Base-by-base conservation (phyloP, 2,888 invertebrate genomes). In the Drepana falcataria region DNA sequence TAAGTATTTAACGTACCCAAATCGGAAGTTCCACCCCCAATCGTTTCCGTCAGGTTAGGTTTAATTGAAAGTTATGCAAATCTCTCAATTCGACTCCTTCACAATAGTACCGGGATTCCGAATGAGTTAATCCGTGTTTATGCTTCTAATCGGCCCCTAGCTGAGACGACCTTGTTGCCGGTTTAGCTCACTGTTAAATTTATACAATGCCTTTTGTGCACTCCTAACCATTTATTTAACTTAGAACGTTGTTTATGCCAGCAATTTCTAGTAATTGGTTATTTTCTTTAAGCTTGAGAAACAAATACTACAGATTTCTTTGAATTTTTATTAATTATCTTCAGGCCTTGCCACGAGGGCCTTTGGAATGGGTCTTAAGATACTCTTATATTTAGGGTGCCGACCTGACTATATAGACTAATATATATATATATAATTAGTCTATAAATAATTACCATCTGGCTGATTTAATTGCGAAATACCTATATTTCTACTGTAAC, bases 1-100 rank as follows among this genome's bases (percentile, higher is more conserved):
- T 54, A 55, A 51, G 58, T 58, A 70, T 65, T 60, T 64, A 66
- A 71, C 70, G 73, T 68, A 69, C 73, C 74, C 64, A 71, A 77
- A 79, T 77, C 77, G 84, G 80, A 82, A 84, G 74, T 77, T 70
- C 66, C 75, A 79, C 79, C 86, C 80, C 85, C 81, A 84, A 87
- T 85, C 75, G 81, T 82, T 88, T 89, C 87, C 86, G 81, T 83
- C 81, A 86, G 88, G 83, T 88, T 85, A 84, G 77, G 77, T 86
- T 83, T 88, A 89, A 91, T 90, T 91, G 90, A 88, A 91, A 87
- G 90, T 89, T 91, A 91, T 91, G 90, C 90, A 91, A 91, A 91
- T 91, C 87, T 88, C 87, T 81, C 86, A 82, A 85, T 85, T 84
- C 84, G 83, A 87, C 87, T 89, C 88, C 87, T 90, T 87, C 83